A percentile compares a stretch with the other conserved stretches of the same genome.
Evolutionary conservation across 1,140 invertebrate genomes (phyloP).

Genomic region (Aphidius gifuensis): DNA sequence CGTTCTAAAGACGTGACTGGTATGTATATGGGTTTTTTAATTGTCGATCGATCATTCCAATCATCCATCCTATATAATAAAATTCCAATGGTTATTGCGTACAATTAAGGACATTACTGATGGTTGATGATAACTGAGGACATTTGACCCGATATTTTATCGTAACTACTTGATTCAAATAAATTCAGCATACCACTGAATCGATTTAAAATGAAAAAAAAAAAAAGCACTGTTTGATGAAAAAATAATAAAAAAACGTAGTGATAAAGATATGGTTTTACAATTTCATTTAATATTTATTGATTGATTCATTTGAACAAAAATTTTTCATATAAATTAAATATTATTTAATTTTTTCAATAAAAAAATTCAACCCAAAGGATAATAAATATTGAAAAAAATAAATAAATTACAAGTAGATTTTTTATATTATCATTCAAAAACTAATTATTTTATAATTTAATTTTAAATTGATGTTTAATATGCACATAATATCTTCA

Average conservation of each 20-base stretch:
- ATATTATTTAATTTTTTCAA: no score
- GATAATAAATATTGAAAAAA: no score
- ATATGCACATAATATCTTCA: no score
- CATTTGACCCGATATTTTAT: constrained; percentile 4
- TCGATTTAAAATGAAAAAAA: neutral
- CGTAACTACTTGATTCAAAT: constrained; percentile 14
- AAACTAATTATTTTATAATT: no score
- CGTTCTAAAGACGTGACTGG: no score
- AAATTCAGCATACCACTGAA: neutral
- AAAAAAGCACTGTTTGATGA: neutral
- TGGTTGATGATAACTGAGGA: neutral
- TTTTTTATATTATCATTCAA: no score
- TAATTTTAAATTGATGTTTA: no score
- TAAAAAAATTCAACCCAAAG: no score
- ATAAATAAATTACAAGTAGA: no score
- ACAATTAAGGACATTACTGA: constrained; percentile 18
- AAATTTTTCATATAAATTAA: neutral
- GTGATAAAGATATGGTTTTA: no score
- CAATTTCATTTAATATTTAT: no score
- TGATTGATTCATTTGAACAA: neutral
- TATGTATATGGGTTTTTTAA: neutral
- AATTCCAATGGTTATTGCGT: constrained; percentile 20
- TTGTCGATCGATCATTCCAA: constrained; percentile 14
- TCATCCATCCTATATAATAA: constrained; percentile 3
- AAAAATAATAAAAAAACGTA: no score